Base-by-base conservation (phyloP, 1,140 invertebrate genomes). In the Saxidomus purpurata region DNA sequence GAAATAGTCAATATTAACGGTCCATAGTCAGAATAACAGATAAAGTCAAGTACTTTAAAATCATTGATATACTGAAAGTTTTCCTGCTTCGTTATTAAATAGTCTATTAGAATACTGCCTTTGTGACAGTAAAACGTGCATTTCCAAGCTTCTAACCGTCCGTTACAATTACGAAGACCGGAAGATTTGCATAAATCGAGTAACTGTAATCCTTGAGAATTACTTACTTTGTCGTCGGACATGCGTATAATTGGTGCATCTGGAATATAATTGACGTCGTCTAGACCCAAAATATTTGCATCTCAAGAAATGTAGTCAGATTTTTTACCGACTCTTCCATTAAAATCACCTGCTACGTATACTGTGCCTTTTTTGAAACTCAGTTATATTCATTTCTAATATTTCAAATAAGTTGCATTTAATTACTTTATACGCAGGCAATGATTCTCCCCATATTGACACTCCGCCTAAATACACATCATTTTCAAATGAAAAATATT, bases 331-430 rank as follows among this genome's bases (percentile, higher is more conserved):
- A 47, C 40, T 36, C 81, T 63, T 25, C 55, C 9, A 55, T 83
- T 83, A 28, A 83, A 69, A 43, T 83, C 81, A 25, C 81, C 81
- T 38, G 22, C n/a, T 4, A 83, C 28, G 25, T 38, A 31, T 36
- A 55, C 47, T 11, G 55, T 43, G 8, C 81, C 81, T 43, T n/a
- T 17, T 8, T 1, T 83, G 55, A 47, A 40, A 83, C 63, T 83
- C 28, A 25, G 8, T 8, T 8, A 83, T 67, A 47, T 83, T 59
- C 36, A 8, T 4, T 43, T 83, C 6, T 83, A 83, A 11, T 40
- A 67, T 22, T 25, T 83, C 55, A 67, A 83, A 83, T 9, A 83
- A 22, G 67, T 83, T 47, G 8, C 28, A 34, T 22, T 83, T 43
- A 22, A 83, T 28, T 4, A 13, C 6, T 67, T 69, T 47, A 25